Conservation (phyloP, 2,797 vertebrate species). For the Pteropus rufus region DNA sequence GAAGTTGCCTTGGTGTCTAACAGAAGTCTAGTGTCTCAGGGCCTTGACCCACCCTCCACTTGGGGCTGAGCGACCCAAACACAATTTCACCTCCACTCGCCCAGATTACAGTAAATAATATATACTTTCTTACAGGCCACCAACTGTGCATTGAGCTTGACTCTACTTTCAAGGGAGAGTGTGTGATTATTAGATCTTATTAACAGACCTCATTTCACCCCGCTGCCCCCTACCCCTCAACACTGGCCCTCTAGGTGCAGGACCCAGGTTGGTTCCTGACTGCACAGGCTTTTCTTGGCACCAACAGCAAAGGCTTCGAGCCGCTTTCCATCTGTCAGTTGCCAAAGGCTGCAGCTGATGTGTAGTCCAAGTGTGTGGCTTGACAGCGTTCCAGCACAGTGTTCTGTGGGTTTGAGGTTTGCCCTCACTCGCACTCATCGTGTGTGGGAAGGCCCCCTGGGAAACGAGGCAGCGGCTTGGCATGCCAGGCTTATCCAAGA, state of each 20-base stretch:
- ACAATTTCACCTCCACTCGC: background rate
- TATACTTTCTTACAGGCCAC: background rate
- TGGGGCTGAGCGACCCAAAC: background rate
- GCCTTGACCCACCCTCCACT: background rate
- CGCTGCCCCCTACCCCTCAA: background rate
- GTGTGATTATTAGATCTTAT: background rate
- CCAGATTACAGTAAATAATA: background rate
- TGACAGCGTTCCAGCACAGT: background rate
- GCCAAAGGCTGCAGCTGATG: background rate
- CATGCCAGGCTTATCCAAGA: background rate
- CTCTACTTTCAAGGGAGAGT: background rate
- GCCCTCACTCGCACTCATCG: background rate
- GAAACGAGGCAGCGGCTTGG: background rate
- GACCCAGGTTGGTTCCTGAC: background rate
- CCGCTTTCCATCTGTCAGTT: slow-evolving; percentile 57
- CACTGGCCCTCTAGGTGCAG: background rate
- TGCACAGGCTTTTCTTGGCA: slow-evolving; percentile 61
- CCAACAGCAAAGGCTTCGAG: background rate
- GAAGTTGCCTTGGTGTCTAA: background rate
- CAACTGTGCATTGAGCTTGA: background rate
- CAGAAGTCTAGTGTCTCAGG: background rate
- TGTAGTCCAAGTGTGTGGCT: background rate
- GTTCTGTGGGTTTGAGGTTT: slow-evolving; percentile 1
- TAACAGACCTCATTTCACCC: background rate
- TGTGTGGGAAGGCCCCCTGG: slow-evolving; percentile 57